Evolutionary conservation across 2,888 invertebrate genomes (phyloP), one percentile per base, ranked within the genome.

Genomic region (Tolmerus cingulatus): DNA sequence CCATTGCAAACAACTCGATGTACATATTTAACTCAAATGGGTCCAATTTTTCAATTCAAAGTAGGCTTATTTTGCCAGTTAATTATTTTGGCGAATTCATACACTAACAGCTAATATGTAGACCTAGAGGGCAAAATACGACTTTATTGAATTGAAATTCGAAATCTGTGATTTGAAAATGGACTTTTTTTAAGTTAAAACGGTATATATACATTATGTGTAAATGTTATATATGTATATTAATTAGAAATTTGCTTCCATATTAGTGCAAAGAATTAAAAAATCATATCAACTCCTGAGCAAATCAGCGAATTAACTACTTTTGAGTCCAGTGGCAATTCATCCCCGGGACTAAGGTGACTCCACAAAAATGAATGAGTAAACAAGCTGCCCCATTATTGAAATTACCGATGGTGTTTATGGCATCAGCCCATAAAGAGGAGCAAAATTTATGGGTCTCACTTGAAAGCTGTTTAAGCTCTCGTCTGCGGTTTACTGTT

Each of bases 401-500:
- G 84, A 84, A 84, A 84, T 84, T 84, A 74, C 84, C 34, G 34
- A 51, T 84, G 66, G 84, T 57, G 84, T 84, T 84, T 57, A 84
- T 23, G 74, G 84, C 74, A 51, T 30, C 23, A 57, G 74, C 34
- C 84, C 74, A 84, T 84, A 84, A 84, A 84, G 66, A 37, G 14
- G 46, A 23, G 12, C 23, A 1, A 23, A 66, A 57, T 84, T 84
- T 84, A 84, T 84, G 40, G 84, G 37, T 37, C 34, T 84, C 46
- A 34, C 57, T 57, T 84, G 74, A 84, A 84, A 66, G 84, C 84
- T 66, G 84, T 84, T 84, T 84, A 84, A 84, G 66, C 34, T 23
- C 74, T 40, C 84, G 84, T 84, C 57, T 19, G 74, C 74, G 84
- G 84, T 84, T 84, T 84, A 84, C 57, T 84, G 84, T 84, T 84